Evolutionary conservation across 2,888 invertebrate genomes (phyloP).

Genomic region (Branchinecta sandiegonensis): DNA sequence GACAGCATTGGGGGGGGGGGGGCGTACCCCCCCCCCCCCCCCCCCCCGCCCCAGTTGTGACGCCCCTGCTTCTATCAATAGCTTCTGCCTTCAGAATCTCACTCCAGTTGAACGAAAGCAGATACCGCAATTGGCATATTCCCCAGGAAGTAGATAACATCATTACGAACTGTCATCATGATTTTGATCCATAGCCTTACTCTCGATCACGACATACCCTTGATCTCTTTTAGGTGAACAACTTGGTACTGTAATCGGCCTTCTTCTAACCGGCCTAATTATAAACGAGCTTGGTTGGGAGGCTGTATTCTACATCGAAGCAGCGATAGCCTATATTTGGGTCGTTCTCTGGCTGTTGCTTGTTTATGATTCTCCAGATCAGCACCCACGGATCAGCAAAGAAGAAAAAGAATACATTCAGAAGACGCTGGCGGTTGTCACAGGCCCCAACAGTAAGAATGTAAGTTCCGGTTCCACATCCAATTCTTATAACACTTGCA

Average conservation of each 20-base stretch:
- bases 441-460: too few species aligned
- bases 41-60: too few species aligned
- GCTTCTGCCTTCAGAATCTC: too few species aligned
- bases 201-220: conserved; percentile 17
- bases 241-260: conserved; percentile 75
- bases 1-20: too few species aligned
- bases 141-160: too few species aligned
- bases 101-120: too few species aligned
- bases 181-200: not conserved
- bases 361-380: conserved; percentile 60
- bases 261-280: conserved; percentile 70
- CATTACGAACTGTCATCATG: too few species aligned
- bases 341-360: conserved; percentile 55
- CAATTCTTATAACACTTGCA: too few species aligned
- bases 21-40: too few species aligned
- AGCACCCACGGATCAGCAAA: conserved; percentile 61
- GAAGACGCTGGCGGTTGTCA: conserved; percentile 32
- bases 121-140: too few species aligned
- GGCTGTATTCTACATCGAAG: conserved; percentile 75
- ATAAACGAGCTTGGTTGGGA: conserved; percentile 71
- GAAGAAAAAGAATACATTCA: conserved; percentile 58
- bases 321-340: conserved; percentile 61
- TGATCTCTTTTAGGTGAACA: conserved; percentile 51
- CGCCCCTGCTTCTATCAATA: too few species aligned
- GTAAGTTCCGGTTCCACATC: too few species aligned